Base-by-base conservation (phyloP, 2,113 vertebrate species). In the Gasterosteus nipponicus region DNA sequence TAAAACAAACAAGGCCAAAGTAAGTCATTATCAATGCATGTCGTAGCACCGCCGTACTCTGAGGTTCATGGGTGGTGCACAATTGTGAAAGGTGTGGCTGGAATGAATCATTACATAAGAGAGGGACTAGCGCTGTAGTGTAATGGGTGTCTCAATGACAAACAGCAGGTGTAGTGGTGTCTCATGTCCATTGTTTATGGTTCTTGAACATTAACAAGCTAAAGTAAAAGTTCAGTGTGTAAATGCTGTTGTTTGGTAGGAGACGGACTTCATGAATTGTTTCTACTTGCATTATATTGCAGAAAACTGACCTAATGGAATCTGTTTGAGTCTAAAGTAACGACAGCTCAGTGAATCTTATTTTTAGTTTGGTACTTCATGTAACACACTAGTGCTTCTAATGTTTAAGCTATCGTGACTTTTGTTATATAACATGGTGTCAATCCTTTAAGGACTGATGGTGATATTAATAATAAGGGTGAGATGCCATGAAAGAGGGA, bases 61-160 rank as follows among this genome's bases (percentile, higher is more conserved):
- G 51, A 60, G 54, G n/a, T 35, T 58, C 26, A 70, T 67, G 18
- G 69, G 73, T 66, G 47, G 49, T 62, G 66, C n/a, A n/a, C 57
- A 58, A 19, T 49, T 77, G 41, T 68, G 39, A 64, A 65, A 75
- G 14, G 19, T 65, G 12, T 38, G 19, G 12, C 53, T 22, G 18
- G 66, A 14, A 49, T 60, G 58, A 66, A 11, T 75, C 4, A 35
- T 54, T 69, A 59, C 2, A 42, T 75, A 22, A 33, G 64, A 77
- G 16, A 70, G 38, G 46, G 8, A 8, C 44, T 47, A 5, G 58
- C 47, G 29, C 53, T 6, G 33, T 44, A 58, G 53, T 31, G 2
- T n/a, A 64, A 49, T 18, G 41, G 49, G n/a, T 69, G 35, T 39
- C 67, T 77, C 47, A n/a, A 47, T 85, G 47, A 22, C 38, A 62